phyloP scores from a whole-genome alignment of 2,797 vertebrate species.

The Coendou prehensilis region DNA sequence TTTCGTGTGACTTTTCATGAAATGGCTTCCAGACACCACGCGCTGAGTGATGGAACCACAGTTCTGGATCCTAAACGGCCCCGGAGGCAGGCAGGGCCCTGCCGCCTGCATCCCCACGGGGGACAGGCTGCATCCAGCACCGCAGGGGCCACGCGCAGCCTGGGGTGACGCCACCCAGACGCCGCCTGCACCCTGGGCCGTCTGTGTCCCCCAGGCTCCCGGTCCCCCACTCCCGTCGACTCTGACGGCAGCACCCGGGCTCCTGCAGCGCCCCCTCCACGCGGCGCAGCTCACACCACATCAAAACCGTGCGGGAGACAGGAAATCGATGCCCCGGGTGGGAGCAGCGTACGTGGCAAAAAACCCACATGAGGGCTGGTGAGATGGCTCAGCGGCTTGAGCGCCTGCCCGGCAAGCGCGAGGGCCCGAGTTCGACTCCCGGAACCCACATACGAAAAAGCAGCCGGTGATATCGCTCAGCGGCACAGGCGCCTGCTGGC shows the following conservation, averaged over 20 bases:
- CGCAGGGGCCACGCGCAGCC: constrained; percentile 13
- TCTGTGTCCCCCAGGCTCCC: neutral
- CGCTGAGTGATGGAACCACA: constrained; percentile 59
- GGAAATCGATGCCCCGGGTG: neutral
- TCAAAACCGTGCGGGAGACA: neutral
- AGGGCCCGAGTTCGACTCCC: no score
- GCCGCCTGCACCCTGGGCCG: constrained; percentile 74
- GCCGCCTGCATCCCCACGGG: no score
- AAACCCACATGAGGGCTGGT: no score
- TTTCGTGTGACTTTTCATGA: constrained; percentile 70
- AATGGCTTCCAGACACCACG: constrained; percentile 66
- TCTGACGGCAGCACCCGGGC: neutral
- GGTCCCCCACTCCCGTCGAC: accelerated
- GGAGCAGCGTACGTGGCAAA: neutral
- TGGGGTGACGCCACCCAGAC: neutral
- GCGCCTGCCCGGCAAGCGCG: no score
- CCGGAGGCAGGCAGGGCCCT: neutral
- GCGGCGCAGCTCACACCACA: neutral
- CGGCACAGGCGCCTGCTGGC: no score
- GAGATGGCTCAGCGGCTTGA: no score
- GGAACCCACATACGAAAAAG: no score
- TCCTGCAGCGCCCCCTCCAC: neutral
- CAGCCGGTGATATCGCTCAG: no score
- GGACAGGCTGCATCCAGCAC: neutral
- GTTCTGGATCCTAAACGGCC: neutral